phyloP scores from a whole-genome alignment of 2,797 vertebrate genomes.

The Argyrosomus regius region DNA sequence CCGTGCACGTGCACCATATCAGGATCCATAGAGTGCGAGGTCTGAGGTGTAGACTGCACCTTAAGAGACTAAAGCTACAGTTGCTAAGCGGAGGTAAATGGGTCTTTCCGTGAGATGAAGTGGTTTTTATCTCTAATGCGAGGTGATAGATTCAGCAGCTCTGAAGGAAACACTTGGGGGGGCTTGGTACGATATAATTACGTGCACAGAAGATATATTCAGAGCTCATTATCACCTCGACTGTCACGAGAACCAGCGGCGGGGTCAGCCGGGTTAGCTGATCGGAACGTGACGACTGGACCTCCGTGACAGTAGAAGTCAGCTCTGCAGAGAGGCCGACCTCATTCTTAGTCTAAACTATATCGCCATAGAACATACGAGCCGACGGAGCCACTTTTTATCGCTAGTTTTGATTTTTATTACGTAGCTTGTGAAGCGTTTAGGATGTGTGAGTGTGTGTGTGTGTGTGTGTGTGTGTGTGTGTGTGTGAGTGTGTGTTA shows the following conservation, averaged over 20 bases:
- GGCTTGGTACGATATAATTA: slow-evolving; percentile 52
- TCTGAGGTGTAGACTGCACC: slow-evolving; percentile 88
- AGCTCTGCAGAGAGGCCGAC: slow-evolving; percentile 48
- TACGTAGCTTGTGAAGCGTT: slow-evolving; percentile 61
- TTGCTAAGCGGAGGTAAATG: slow-evolving; percentile 90
- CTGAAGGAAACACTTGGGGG: slow-evolving; percentile 55
- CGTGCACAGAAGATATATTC: slow-evolving; percentile 60
- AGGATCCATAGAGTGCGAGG: slow-evolving; percentile 98
- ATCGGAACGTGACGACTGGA: slow-evolving; percentile 43
- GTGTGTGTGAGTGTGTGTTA: slow-evolving; percentile 25
- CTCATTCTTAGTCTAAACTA: slow-evolving; percentile 40
- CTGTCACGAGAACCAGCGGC: slow-evolving; percentile 45
- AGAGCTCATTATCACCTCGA: slow-evolving; percentile 71
- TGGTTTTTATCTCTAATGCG: slow-evolving; percentile 58
- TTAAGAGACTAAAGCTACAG: slow-evolving; percentile 87
- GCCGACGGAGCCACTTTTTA: slow-evolving; percentile 65
- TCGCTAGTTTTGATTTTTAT: slow-evolving; percentile 46
- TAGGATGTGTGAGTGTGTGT: slow-evolving; percentile 38
- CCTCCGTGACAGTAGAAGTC: slow-evolving; percentile 33
- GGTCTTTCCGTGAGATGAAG: slow-evolving; percentile 68
- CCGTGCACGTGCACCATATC: slow-evolving; percentile 97
- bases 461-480: slow-evolving; percentile 43
- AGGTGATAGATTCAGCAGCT: slow-evolving; percentile 60
- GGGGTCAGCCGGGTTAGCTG: slow-evolving; percentile 55
- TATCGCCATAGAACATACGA: slow-evolving; percentile 53